A percentile compares a stretch with the other conserved stretches of the same genome.
These are phyloP conservation scores for Diabrotica virgifera DNA, from an alignment of 1,140 invertebrate species.

Conservation along the genomic window DNA sequence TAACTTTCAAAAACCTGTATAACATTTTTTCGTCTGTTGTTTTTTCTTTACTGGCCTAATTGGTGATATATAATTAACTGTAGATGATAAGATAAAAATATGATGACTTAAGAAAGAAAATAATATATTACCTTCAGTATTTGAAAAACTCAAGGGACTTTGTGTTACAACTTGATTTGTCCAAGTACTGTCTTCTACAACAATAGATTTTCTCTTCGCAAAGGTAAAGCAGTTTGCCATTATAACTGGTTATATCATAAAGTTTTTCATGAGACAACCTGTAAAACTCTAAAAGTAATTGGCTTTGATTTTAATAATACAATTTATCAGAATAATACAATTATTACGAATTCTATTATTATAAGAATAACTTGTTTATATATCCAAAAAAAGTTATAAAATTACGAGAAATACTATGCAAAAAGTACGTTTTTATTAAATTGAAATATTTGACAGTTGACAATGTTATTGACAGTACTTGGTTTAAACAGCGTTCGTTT, in stretches of 20 bases:
- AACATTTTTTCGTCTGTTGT: no score
- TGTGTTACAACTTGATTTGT: not conserved
- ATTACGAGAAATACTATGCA: not conserved
- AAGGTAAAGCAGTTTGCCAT: not conserved
- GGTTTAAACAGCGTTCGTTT: not conserved
- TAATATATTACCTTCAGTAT: not conserved
- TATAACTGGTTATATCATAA: not conserved
- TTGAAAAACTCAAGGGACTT: constrained; percentile 5
- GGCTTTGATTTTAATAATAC: no score
- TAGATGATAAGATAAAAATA: no score
- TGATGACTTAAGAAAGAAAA: no score
- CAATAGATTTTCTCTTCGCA: not conserved
- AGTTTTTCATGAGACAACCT: not conserved
- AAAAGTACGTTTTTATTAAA: not conserved
- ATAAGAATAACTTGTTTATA: no score
- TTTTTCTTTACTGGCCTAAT: no score
- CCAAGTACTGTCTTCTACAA: not conserved
- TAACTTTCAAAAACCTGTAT: no score
- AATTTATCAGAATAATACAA: no score
- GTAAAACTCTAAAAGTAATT: not conserved
- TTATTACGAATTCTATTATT: no score
- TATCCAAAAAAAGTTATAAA: no score
- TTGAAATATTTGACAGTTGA: not conserved
- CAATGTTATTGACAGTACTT: not conserved
- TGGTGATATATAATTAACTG: no score